phyloP scores from a whole-genome alignment of 2,113 vertebrate species.

The Sinocyclocheilus rhinocerous region DNA sequence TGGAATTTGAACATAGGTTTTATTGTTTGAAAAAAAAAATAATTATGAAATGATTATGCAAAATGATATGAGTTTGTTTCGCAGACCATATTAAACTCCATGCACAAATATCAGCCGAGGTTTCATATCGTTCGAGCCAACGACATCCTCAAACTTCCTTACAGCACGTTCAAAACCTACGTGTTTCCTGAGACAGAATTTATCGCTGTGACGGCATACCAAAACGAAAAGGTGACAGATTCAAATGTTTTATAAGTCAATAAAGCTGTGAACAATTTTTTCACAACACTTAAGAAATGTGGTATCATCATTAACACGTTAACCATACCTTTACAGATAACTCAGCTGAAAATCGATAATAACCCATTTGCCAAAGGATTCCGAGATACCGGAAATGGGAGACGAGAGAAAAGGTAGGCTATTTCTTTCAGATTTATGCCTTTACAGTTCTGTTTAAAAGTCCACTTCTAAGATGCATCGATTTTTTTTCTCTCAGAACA shows the following conservation, averaged over 20 bases:
- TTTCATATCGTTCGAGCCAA: conserved; percentile 93
- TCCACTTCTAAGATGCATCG: neutral
- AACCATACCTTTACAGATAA: conserved; percentile 78
- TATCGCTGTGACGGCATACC: conserved; percentile 77
- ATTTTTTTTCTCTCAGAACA: neutral
- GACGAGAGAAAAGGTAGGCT: conserved; percentile 87
- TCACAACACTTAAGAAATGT: neutral
- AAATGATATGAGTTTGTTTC: conserved; percentile 8
- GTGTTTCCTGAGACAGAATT: conserved; percentile 86
- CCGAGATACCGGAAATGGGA: conserved; percentile 91
- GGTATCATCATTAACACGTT: neutral
- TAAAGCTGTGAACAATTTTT: neutral
- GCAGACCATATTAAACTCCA: conserved; percentile 95
- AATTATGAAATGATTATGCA: neutral
- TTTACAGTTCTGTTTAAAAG: neutral
- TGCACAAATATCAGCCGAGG: conserved; percentile 97
- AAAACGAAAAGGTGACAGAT: conserved; percentile 89
- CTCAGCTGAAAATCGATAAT: conserved; percentile 90
- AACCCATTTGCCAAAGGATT: conserved; percentile 93
- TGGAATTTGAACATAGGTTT: neutral
- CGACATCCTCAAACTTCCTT: conserved; percentile 90
- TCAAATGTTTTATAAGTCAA: neutral
- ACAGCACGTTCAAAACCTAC: conserved; percentile 91
- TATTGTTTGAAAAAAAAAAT: too few species aligned
- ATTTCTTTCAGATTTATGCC: neutral